Evolutionary conservation across 1,140 invertebrate species (phyloP), one percentile per base, ranked within the genome.

Genomic region (Lamellibrachia luymesi): DNA sequence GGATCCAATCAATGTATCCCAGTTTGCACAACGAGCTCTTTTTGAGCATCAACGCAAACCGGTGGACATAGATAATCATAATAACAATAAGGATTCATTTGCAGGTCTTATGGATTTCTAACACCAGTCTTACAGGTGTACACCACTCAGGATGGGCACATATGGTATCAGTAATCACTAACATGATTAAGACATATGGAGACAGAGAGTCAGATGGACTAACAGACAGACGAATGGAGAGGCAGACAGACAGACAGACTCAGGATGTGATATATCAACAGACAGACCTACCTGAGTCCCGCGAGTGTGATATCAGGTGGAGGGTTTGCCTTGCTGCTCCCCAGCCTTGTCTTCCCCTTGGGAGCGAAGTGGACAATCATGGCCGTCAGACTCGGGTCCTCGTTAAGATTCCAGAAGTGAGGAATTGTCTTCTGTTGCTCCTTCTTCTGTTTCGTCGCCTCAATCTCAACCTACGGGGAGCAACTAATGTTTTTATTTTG

Each of bases 361-460:
- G 96, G 95, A 91, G 97, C 95, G 94, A 97, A 97, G 95, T 97
- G 97, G 80, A 97, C 95, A 90, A 97, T 96, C 96, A 97, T 97
- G 22, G 97, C 97, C 2, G 97, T 97, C 5, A 97, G 95, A 93
- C 97, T 96, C 8, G 97, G 96, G 95, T 97, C 97, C 93, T 97
- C 96, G 95, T 97, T 97, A 50, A 97, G 95, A 95, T 97, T 97
- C 95, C 97, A 97, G 64, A 97, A 96, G 95, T 97, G 97, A 52
- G 97, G 97, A 92, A 96, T 96, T 10, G 95, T 95, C 93, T 96
- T 96, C 94, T 96, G 97, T 50, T 97, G 96, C 90, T 96, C 95
- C 93, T 97, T 95, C 49, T 96, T 96, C 93, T 96, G 95, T 90
- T 95, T 95, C 94, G 95, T 95, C 90, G 95, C 95, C 91, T 94